Evolutionary conservation across 1,140 invertebrate species (phyloP).

Genomic region (Stratiolaelaps scimitus): DNA sequence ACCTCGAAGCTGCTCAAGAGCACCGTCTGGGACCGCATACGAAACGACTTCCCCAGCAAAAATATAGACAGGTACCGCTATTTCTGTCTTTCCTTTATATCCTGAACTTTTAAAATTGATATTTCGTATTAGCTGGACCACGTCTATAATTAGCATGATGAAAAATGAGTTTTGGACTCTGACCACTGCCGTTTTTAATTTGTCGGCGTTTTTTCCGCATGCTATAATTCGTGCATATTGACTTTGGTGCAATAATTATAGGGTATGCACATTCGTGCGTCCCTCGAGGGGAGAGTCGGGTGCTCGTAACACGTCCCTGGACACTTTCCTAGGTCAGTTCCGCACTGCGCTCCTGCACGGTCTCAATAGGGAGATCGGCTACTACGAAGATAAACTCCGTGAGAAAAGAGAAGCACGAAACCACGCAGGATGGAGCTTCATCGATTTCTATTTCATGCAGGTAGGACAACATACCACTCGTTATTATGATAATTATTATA

Average conservation of each 20-base stretch:
- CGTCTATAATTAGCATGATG: too few relatives aligned
- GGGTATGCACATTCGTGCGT: constrained; percentile 78
- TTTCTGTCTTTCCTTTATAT: constrained; percentile 25
- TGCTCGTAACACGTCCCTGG: constrained; percentile 68
- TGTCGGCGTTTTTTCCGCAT: constrained; percentile 6
- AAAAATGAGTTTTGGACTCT: too few relatives aligned
- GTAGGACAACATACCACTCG: too few relatives aligned
- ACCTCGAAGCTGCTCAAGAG: constrained; percentile 66
- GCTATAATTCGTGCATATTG: too few relatives aligned
- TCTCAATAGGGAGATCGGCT: constrained; percentile 57
- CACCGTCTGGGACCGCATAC: constrained; percentile 85
- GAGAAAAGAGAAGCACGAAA: constrained; percentile 76
- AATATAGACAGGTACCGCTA: constrained; percentile 55
- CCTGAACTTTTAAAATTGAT: constrained; percentile 12
- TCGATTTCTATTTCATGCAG: constrained; percentile 81
- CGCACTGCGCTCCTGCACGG: constrained; percentile 68
- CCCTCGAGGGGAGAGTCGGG: constrained; percentile 74
- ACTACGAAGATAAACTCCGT: constrained; percentile 80
- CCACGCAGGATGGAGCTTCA: constrained; percentile 82
- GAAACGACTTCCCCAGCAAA: constrained; percentile 80
- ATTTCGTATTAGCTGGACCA: not conserved
- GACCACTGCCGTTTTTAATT: too few relatives aligned
- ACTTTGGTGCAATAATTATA: too few relatives aligned
- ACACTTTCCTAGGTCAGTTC: constrained; percentile 63
- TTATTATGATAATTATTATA: too few relatives aligned